Evolutionary conservation across 2,888 invertebrate genomes (phyloP).

Genomic region (Clepsis dumicolana): DNA sequence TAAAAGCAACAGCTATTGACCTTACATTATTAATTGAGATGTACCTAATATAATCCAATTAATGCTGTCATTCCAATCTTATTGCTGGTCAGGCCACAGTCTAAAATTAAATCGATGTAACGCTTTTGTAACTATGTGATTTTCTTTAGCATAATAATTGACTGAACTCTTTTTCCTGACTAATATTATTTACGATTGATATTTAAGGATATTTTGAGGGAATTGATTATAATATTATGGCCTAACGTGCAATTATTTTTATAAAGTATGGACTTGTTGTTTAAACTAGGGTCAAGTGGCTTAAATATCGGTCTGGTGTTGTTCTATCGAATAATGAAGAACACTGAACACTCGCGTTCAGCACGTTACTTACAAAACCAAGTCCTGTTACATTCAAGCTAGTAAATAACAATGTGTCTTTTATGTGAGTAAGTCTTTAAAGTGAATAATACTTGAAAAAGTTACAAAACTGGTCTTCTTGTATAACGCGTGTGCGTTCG

Average conservation of each 20-base stretch:
- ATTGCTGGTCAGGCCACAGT: not conserved
- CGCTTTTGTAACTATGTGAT: not conserved
- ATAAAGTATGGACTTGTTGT: constrained; percentile 3
- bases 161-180: not conserved
- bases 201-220: constrained; percentile 37
- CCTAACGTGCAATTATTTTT: constrained; percentile 27
- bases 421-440: too few species aligned
- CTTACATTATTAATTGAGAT: too few species aligned
- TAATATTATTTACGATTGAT: constrained; percentile 23
- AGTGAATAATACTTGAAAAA: too few species aligned
- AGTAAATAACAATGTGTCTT: too few species aligned
- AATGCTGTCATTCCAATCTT: not conserved
- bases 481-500: too few species aligned
- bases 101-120: not conserved
- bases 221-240: constrained; percentile 23
- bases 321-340: too few species aligned
- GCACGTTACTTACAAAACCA: not conserved
- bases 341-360: too few species aligned
- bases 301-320: not conserved
- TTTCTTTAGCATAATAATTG: not conserved
- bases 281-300: constrained; percentile 18
- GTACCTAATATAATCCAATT: too few species aligned
- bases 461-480: too few species aligned
- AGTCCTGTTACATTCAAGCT: not conserved
- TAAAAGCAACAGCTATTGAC: too few species aligned